phyloP scores from a whole-genome alignment of 2,113 vertebrate genomes.

The Cyanoderma ruficeps region DNA sequence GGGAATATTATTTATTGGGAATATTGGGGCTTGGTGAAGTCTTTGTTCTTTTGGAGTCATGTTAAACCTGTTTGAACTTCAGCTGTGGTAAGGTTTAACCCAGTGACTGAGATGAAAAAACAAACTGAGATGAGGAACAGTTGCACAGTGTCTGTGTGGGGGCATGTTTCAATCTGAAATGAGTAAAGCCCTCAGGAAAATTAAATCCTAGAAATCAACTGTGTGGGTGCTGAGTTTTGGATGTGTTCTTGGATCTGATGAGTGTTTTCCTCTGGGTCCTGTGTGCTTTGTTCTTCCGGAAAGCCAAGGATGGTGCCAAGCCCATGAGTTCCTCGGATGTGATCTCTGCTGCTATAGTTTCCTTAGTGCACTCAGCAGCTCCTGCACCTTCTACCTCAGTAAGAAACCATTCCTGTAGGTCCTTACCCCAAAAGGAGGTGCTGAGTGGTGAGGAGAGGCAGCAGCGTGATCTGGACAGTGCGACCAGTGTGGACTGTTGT shows the following conservation, averaged over 20 bases:
- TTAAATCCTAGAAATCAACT: neutral
- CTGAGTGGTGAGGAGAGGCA: neutral
- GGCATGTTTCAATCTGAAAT: neutral
- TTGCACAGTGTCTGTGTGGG: neutral
- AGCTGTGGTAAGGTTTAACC: neutral
- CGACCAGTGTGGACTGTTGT: neutral
- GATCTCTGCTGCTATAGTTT: constrained; percentile 15
- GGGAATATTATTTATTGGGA: no score
- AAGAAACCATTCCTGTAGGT: neutral
- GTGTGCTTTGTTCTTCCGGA: constrained; percentile 32
- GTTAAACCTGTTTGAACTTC: neutral
- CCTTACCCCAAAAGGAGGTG: neutral
- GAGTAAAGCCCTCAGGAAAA: neutral
- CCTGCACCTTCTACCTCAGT: neutral
- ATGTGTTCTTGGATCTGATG: rapidly evolving
- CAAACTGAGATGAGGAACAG: neutral
- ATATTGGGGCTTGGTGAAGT: neutral
- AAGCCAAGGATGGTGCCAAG: neutral
- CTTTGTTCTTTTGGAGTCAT: neutral
- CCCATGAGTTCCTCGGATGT: rapidly evolving
- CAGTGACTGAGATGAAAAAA: neutral
- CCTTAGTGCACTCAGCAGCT: constrained; percentile 22
- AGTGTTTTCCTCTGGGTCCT: neutral
- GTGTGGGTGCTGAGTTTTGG: neutral
- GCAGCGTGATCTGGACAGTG: rapidly evolving